phyloP scores from a whole-genome alignment of 2,888 invertebrate genomes.

The Laspeyria flexula region DNA sequence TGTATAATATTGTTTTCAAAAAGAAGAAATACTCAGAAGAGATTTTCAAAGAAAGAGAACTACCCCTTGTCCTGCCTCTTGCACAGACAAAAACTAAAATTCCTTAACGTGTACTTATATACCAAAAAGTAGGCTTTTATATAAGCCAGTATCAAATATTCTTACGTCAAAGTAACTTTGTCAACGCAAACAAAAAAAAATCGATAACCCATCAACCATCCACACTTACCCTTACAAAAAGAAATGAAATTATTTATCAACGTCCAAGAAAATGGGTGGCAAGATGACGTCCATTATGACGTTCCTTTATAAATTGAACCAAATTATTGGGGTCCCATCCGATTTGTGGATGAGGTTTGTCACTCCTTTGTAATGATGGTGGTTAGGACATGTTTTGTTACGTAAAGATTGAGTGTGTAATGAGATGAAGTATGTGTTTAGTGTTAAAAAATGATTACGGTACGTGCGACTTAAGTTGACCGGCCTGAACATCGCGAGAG shows the following conservation, averaged over 20 bases:
- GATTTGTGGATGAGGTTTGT: constrained; percentile 48
- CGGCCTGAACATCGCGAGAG: no score
- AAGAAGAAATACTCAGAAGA: no score
- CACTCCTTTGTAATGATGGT: constrained; percentile 8
- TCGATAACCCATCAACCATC: constrained; percentile 24
- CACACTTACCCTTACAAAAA: constrained; percentile 52
- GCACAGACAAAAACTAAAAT: no score
- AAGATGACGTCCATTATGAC: constrained; percentile 57
- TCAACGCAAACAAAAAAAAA: constrained; percentile 11
- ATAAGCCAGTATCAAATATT: no score
- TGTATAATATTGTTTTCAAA: no score
- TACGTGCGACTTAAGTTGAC: no score
- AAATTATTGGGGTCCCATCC: constrained; percentile 58
- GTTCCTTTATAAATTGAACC: constrained; percentile 61
- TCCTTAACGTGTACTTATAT: no score
- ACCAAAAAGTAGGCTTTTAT: no score
- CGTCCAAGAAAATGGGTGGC: constrained; percentile 63
- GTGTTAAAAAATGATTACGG: no score
- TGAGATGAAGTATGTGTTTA: not conserved
- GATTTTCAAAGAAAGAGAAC: no score
- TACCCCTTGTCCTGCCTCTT: no score
- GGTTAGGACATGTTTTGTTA: not conserved
- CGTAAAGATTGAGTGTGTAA: constrained; percentile 5
- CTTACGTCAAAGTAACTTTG: no score
- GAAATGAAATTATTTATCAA: constrained; percentile 79